Conservation (phyloP, 2,113 vertebrate species). For the Spilogale gracilis region DNA sequence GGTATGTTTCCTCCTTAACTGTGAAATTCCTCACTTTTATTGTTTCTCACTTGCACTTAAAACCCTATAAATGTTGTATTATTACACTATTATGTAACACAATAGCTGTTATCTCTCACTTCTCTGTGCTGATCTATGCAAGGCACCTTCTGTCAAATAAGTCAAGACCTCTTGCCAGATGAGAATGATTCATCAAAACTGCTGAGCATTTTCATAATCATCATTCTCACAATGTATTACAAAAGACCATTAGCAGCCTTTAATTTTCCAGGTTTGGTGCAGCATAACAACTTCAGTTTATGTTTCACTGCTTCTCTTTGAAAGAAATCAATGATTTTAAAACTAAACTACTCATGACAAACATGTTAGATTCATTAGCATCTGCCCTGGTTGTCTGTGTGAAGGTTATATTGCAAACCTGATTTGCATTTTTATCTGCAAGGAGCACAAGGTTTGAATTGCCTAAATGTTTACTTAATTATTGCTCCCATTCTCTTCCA, state of each 20-base stretch:
- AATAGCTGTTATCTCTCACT: slow-evolving; percentile 80
- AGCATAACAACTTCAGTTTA: slow-evolving; percentile 66
- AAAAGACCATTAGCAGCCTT: slow-evolving; percentile 58
- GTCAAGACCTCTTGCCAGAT: slow-evolving; percentile 73
- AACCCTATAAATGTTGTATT: slow-evolving; percentile 73
- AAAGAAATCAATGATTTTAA: slow-evolving; percentile 71
- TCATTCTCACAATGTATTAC: slow-evolving; percentile 59
- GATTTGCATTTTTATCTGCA: slow-evolving; percentile 74
- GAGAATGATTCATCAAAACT: slow-evolving; percentile 78
- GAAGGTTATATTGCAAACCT: slow-evolving; percentile 67
- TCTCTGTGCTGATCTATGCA: slow-evolving; percentile 76
- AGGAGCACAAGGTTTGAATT: slow-evolving; percentile 70
- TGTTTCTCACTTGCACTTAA: slow-evolving; percentile 75
- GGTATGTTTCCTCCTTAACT: slow-evolving; percentile 64
- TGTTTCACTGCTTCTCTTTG: slow-evolving; percentile 46
- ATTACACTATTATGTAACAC: slow-evolving; percentile 79
- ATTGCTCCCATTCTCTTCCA: slow-evolving; percentile 73
- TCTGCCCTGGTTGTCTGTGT: slow-evolving; percentile 54
- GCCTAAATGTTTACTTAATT: slow-evolving; percentile 79
- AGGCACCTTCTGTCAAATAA: slow-evolving; percentile 78
- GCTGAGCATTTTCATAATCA: slow-evolving; percentile 64
- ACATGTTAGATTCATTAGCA: slow-evolving; percentile 69
- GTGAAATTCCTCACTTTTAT: slow-evolving; percentile 80
- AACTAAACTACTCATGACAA: slow-evolving; percentile 73
- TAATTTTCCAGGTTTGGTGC: slow-evolving; percentile 70